Evolutionary conservation across 2,113 vertebrate species (phyloP).

Genomic region (Nestor notabilis): DNA sequence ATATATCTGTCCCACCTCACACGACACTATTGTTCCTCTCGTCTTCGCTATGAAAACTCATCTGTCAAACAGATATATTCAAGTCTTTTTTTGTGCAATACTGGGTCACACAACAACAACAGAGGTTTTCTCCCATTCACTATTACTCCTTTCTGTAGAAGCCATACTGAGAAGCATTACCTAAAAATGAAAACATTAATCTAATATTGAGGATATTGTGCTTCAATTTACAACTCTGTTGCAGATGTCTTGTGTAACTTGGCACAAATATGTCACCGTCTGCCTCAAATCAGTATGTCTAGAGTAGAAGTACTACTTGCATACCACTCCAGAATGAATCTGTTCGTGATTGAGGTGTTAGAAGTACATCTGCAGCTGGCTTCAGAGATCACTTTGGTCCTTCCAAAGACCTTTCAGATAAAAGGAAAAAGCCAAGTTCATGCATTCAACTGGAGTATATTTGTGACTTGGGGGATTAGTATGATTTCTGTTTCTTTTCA

Average conservation of each 20-base stretch:
- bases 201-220: neutral
- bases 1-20: neutral
- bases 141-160: neutral
- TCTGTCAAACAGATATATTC: neutral
- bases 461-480: neutral
- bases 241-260: neutral
- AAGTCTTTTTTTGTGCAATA: neutral
- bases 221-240: neutral
- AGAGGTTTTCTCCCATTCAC: neutral
- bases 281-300: neutral
- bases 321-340: neutral
- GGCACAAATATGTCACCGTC: neutral
- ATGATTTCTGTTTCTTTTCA: neutral
- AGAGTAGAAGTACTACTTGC: neutral
- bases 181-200: neutral
- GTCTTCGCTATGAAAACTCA: neutral
- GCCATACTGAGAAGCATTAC: neutral
- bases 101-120: neutral
- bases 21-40: neutral
- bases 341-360: fast-evolving
- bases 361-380: neutral
- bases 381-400: neutral
- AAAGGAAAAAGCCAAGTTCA: neutral
- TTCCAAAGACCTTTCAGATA: neutral
- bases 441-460: neutral